A percentile compares a stretch with the other conserved stretches of the same genome.
phyloP scores from a whole-genome alignment of 1,140 invertebrate genomes.

The Papilio polytes region DNA sequence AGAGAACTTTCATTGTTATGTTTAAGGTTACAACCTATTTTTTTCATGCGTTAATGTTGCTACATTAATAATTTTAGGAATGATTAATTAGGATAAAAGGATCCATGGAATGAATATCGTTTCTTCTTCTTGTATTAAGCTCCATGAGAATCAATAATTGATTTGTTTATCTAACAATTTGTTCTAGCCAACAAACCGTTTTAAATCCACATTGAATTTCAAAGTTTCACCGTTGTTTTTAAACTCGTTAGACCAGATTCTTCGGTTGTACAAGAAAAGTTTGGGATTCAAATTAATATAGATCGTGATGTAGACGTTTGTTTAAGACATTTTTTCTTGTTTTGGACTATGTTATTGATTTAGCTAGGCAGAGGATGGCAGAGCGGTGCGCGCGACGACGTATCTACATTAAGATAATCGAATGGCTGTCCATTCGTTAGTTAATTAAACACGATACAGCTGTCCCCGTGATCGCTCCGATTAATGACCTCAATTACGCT shows the following conservation, averaged over 20 bases:
- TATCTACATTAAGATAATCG: conserved; percentile 71
- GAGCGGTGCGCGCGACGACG: conserved; percentile 36
- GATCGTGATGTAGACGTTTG: neutral
- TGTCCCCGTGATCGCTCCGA: conserved; percentile 67
- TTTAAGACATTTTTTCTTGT: neutral
- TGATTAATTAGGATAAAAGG: too few relatives aligned
- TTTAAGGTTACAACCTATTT: neutral
- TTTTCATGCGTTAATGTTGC: neutral
- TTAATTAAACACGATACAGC: conserved; percentile 79
- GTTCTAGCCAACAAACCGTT: neutral
- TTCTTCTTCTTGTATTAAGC: too few relatives aligned
- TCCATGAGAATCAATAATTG: neutral
- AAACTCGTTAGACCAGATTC: neutral
- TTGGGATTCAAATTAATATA: neutral
- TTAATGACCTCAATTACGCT: conserved; percentile 78
- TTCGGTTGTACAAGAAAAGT: neutral
- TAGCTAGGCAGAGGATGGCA: neutral
- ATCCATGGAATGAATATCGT: neutral
- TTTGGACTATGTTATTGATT: conserved; percentile 3
- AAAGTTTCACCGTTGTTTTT: neutral
- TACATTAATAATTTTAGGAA: too few relatives aligned
- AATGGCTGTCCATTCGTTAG: conserved; percentile 71
- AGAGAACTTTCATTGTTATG: neutral
- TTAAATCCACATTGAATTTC: neutral
- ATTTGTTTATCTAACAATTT: neutral